phyloP scores from a whole-genome alignment of 35 echinoderm and acorn worm species.

The Hemicentrotus pulcherrimus region DNA sequence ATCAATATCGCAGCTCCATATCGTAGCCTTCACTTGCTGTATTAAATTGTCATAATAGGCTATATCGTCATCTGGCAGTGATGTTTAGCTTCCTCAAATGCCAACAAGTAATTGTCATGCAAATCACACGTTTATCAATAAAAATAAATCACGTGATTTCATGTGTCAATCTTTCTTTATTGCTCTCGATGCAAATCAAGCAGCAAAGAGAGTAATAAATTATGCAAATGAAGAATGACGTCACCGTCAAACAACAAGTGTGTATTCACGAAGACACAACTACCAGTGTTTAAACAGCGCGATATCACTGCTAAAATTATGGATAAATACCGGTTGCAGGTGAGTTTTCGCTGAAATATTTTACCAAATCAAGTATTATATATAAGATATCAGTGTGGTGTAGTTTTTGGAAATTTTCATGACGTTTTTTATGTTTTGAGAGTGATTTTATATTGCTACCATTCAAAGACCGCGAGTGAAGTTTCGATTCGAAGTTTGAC shows the following conservation, averaged over 20 bases:
- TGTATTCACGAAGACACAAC: constrained; percentile 62
- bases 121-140: background rate
- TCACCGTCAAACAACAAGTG: constrained; percentile 77
- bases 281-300: constrained; percentile 57
- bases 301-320: constrained; percentile 71
- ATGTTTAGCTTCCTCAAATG: background rate
- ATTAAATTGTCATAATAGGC: too few species aligned
- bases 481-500: constrained; percentile 93
- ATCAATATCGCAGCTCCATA: too few species aligned
- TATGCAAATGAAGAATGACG: constrained; percentile 95
- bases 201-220: constrained; percentile 81
- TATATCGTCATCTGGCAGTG: too few species aligned
- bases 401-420: constrained; percentile 64
- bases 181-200: constrained; percentile 52
- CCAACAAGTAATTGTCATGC: constrained; percentile 1
- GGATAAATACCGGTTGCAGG: constrained; percentile 80
- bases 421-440: constrained; percentile 44
- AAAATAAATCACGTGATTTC: constrained; percentile 20
- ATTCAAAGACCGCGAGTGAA: constrained; percentile 55
- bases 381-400: constrained; percentile 67
- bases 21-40: too few species aligned
- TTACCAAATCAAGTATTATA: constrained; percentile 53
- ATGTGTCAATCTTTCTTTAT: constrained; percentile 17
- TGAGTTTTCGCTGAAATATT: constrained; percentile 62
- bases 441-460: constrained; percentile 70